Conservation (phyloP, 1,140 invertebrate species). For the Dendrolimus kikuchii region DNA sequence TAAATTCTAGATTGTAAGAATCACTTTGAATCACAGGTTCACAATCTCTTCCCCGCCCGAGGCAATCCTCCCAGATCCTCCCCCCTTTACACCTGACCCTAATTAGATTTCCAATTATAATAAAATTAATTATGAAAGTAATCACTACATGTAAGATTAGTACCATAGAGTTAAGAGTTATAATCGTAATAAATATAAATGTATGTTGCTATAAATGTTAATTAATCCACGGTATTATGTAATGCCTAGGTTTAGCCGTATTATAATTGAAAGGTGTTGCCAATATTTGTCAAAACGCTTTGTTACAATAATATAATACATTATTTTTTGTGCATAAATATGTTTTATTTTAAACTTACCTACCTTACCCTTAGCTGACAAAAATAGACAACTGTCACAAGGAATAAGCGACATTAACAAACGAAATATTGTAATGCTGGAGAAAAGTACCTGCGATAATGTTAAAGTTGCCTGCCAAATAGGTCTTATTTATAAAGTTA, state of each 20-base stretch:
- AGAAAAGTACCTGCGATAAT: too few species aligned
- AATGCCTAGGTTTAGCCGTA: conserved; percentile 6
- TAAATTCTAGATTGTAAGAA: too few species aligned
- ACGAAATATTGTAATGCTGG: too few species aligned
- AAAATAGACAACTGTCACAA: not conserved
- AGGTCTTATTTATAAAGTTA: too few species aligned
- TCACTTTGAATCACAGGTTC: not conserved
- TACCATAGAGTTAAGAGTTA: not conserved
- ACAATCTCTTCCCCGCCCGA: not conserved
- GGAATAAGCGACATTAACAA: too few species aligned
- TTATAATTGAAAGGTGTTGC: conserved; percentile 17
- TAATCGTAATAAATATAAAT: conserved; percentile 8
- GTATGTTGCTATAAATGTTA: conserved; percentile 22
- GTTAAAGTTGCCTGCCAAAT: too few species aligned
- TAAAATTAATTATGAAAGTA: too few species aligned
- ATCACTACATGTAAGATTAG: too few species aligned
- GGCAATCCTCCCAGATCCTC: too few species aligned
- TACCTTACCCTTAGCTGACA: conserved; percentile 5
- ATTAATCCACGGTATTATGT: conserved; percentile 21
- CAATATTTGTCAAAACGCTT: conserved; percentile 24
- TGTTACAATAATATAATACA: conserved; percentile 41
- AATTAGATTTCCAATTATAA: too few species aligned
- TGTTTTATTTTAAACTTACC: conserved; percentile 21
- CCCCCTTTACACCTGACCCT: too few species aligned
- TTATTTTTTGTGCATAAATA: conserved; percentile 37